Evolutionary conservation across 2,888 invertebrate species (phyloP).

Genomic region (Sialis lutaria): DNA sequence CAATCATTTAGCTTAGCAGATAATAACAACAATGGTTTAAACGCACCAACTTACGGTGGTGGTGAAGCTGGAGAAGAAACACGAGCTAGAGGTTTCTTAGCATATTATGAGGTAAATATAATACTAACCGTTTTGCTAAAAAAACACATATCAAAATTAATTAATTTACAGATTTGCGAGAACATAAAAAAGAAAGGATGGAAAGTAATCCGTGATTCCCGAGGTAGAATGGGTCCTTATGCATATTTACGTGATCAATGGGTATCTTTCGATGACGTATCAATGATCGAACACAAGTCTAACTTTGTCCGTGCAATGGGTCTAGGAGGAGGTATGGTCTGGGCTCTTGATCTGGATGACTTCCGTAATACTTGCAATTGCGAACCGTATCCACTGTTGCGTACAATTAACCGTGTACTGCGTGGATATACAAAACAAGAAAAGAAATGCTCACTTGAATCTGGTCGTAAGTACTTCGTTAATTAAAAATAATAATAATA

Average conservation of each 20-base stretch:
- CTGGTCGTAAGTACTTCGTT: conserved; percentile 2
- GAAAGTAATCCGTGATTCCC: conserved; percentile 58
- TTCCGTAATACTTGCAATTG: conserved; percentile 68
- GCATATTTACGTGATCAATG: conserved; percentile 72
- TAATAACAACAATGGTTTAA: conserved; percentile 42
- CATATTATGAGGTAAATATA: conserved; percentile 63
- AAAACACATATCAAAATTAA: neutral
- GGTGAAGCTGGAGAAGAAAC: conserved; percentile 82
- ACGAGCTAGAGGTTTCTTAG: conserved; percentile 68
- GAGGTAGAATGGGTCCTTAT: conserved; percentile 76
- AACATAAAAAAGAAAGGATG: conserved; percentile 58
- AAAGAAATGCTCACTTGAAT: conserved; percentile 38
- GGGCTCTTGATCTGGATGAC: conserved; percentile 79
- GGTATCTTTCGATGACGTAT: conserved; percentile 83
- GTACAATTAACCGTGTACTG: conserved; percentile 64
- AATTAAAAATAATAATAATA: too few relatives aligned
- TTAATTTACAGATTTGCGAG: conserved; percentile 50
- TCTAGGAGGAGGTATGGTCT: conserved; percentile 75
- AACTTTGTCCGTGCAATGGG: conserved; percentile 64
- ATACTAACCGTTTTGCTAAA: neutral
- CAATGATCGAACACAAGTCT: conserved; percentile 68
- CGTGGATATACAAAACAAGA: conserved; percentile 47
- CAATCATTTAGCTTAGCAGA: conserved; percentile 73
- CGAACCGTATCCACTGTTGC: conserved; percentile 62
- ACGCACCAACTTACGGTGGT: conserved; percentile 66